Conservation (phyloP, 1,140 invertebrate genomes). For the Zaprionus tsacasi region DNA sequence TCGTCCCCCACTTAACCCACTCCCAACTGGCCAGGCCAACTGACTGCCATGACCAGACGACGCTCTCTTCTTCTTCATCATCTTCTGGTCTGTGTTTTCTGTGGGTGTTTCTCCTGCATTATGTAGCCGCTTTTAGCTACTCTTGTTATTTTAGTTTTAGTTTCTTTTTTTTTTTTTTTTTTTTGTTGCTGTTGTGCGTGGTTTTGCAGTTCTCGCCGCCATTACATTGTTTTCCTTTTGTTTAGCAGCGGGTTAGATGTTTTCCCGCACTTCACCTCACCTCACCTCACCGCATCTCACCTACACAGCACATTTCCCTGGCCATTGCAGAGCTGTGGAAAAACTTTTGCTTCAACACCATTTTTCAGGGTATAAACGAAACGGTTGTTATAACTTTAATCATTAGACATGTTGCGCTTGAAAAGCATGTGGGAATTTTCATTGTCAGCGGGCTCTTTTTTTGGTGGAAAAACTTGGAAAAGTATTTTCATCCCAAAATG, state of each 20-base stretch:
- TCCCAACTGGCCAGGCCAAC: constrained; percentile 11
- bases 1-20: not conserved
- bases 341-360: constrained; percentile 54
- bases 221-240: constrained; percentile 80
- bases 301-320: constrained; percentile 5
- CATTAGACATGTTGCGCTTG: constrained; percentile 16
- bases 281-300: not conserved
- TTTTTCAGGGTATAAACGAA: constrained; percentile 27
- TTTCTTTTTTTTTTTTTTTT: constrained; percentile 15
- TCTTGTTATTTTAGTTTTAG: constrained; percentile 39
- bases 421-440: constrained; percentile 2
- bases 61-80: too few species aligned
- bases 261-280: constrained; percentile 9
- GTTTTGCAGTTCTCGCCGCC: constrained; percentile 57
- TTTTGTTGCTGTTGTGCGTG: constrained; percentile 57
- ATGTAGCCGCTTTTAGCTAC: constrained; percentile 8
- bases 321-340: constrained; percentile 52
- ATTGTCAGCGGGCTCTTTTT: not conserved
- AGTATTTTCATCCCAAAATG: not conserved
- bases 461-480: constrained; percentile 3
- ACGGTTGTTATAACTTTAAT: constrained; percentile 17
- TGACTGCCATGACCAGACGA: constrained; percentile 28
- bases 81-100: constrained; percentile 28
- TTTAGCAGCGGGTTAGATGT: constrained; percentile 53
- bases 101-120: constrained; percentile 43